Percentiles rank a stretch among this genome's conserved stretches.
These are phyloP conservation scores for Mastacembelus armatus DNA, from an alignment of 2,797 vertebrate species.

Conservation along the genomic window DNA sequence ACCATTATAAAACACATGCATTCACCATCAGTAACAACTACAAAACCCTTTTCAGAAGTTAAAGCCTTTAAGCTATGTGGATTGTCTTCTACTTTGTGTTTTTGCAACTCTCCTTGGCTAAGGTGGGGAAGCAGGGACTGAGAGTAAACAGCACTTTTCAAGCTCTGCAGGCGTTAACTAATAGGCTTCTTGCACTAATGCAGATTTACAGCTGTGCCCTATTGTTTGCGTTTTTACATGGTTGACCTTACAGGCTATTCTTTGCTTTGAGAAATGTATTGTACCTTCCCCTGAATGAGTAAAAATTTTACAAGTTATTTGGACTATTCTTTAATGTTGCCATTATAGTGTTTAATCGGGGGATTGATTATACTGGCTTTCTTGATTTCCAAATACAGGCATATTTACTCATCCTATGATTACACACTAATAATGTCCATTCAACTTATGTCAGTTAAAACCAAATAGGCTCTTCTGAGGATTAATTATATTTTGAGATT, in stretches of 20 bases:
- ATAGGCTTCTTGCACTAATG: not conserved
- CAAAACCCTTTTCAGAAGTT: not conserved
- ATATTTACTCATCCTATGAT: too few species aligned
- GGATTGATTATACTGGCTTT: too few species aligned
- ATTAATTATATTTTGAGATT: too few species aligned
- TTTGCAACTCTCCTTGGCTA: not conserved
- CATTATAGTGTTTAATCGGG: too few species aligned
- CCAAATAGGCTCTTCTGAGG: too few species aligned
- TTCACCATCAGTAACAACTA: not conserved
- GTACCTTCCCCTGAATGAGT: too few species aligned
- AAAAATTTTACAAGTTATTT: too few species aligned
- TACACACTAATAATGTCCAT: not conserved
- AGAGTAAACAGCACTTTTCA: not conserved
- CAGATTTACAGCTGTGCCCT: not conserved
- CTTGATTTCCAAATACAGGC: too few species aligned
- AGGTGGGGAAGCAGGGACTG: too few species aligned
- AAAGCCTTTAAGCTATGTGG: not conserved
- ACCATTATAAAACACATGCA: not conserved
- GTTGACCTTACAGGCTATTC: not conserved
- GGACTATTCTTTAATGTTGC: too few species aligned
- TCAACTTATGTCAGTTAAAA: not conserved
- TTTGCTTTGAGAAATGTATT: constrained; percentile 23
- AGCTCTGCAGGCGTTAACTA: not conserved
- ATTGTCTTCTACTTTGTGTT: too few species aligned
- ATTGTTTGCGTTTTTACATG: not conserved